Conservation (phyloP, 2,888 invertebrate genomes). For the Campoplex capitator region DNA sequence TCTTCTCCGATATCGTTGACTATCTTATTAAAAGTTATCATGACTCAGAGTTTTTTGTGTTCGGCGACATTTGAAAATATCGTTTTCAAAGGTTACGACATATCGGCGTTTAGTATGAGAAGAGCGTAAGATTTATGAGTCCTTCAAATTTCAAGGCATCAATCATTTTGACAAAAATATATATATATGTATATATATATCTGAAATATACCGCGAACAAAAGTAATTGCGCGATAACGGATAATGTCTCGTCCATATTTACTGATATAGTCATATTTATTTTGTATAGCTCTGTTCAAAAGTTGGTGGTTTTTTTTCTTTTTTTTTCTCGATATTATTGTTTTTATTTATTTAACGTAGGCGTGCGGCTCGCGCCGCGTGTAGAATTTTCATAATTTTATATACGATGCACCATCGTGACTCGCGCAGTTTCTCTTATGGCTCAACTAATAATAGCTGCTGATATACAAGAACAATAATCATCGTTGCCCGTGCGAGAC, state of each 20-base stretch:
- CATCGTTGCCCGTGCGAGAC: conserved; percentile 58
- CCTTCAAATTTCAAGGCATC: neutral
- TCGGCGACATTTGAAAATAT: conserved; percentile 44
- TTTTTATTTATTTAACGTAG: conserved; percentile 22
- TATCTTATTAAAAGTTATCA: neutral
- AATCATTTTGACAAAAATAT: neutral
- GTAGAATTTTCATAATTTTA: conserved; percentile 1
- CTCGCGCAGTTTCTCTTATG: conserved; percentile 53
- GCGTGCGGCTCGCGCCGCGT: conserved; percentile 2
- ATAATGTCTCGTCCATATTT: neutral
- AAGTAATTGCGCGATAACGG: neutral
- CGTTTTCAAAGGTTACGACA: conserved; percentile 40
- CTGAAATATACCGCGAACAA: neutral
- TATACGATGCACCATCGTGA: conserved; percentile 42
- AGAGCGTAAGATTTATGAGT: neutral
- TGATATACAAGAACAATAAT: conserved; percentile 69
- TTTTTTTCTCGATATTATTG: neutral
- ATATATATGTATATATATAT: no score
- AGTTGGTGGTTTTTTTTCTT: neutral
- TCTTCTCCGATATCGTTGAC: no score
- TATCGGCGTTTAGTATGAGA: neutral
- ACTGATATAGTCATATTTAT: neutral
- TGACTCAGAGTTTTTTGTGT: neutral
- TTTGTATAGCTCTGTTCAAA: neutral
- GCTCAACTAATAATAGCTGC: conserved; percentile 63